Conservation (phyloP, 2,113 vertebrate genomes). For the Numida meleagris region DNA sequence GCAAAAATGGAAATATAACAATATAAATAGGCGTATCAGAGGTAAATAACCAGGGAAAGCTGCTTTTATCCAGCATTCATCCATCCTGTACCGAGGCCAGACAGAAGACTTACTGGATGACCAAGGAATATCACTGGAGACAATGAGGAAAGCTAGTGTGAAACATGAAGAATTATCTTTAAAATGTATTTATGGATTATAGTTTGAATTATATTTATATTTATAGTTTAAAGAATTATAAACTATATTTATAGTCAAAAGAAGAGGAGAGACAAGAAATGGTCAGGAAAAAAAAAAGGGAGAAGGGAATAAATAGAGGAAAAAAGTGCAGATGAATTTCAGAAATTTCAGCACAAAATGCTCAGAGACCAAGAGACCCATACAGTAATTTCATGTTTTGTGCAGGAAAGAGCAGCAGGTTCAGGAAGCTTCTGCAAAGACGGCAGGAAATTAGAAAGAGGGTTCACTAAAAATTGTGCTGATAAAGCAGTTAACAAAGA, state of each 20-base stretch:
- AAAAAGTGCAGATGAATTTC: background rate
- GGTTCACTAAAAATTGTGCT: background rate
- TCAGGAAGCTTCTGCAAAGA: background rate
- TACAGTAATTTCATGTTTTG: background rate
- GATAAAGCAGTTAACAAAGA: background rate
- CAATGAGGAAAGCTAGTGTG: background rate
- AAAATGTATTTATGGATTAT: background rate
- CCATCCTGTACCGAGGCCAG: background rate
- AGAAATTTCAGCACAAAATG: background rate
- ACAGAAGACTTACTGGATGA: background rate
- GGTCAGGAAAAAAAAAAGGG: background rate
- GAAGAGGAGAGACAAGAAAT: background rate
- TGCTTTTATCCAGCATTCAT: background rate
- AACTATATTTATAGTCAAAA: background rate
- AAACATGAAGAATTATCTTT: background rate
- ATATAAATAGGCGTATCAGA: background rate
- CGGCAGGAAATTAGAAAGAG: background rate
- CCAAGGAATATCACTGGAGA: background rate
- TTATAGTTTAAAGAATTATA: background rate
- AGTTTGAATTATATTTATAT: background rate
- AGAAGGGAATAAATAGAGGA: background rate
- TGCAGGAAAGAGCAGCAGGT: background rate
- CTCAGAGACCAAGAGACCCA: background rate
- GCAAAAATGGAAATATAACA: background rate
- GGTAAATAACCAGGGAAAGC: background rate